Percentiles rank a stretch among this genome's conserved stretches.
These are phyloP conservation scores for Spinus pinus DNA, from an alignment of 2,797 vertebrate genomes.

Conservation along the genomic window DNA sequence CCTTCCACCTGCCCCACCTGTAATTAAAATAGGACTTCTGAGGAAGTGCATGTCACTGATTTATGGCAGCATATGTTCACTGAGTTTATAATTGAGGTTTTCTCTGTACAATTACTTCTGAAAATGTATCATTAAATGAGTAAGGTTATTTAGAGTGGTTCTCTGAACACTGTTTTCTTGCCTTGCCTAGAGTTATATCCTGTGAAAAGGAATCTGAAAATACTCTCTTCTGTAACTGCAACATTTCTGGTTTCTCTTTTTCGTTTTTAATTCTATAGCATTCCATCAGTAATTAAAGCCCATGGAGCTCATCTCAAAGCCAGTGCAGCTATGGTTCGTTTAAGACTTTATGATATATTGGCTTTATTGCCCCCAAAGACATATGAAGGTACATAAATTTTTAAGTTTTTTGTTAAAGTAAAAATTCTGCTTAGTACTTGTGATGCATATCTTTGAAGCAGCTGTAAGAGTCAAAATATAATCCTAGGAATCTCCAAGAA, in stretches of 20 bases:
- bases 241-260: neutral
- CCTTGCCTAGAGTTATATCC: neutral
- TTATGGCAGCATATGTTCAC: neutral
- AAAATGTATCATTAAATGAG: neutral
- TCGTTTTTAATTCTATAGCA: constrained; percentile 72
- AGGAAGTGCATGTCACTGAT: neutral
- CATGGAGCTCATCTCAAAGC: constrained; percentile 97
- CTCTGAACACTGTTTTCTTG: neutral
- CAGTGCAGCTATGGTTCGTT: constrained; percentile 98
- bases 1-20: neutral
- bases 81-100: neutral
- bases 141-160: neutral
- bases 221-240: neutral
- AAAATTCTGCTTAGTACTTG: neutral
- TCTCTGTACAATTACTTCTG: neutral
- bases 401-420: neutral
- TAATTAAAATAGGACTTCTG: neutral
- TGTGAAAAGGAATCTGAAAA: neutral
- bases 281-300: constrained; percentile 95
- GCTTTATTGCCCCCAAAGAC: constrained; percentile 97
- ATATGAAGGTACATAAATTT: constrained; percentile 88
- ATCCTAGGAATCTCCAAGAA: neutral
- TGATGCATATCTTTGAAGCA: neutral
- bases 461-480: neutral
- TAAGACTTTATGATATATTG: constrained; percentile 95